Percentiles rank a stretch among this genome's conserved stretches.
Conservation (phyloP, 2,888 invertebrate species). For the Halictus ligatus region DNA sequence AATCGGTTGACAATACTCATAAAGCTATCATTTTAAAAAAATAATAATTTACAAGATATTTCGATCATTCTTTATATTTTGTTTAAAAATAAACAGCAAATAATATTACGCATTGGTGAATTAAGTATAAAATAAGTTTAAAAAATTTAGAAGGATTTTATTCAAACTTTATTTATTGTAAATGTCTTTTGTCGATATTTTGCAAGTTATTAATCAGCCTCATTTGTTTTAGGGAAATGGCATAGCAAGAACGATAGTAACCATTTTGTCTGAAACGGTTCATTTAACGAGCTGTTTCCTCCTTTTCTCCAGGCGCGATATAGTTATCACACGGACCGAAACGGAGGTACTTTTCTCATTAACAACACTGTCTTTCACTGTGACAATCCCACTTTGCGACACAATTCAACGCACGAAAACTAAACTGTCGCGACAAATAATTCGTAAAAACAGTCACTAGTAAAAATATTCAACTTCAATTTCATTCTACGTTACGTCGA, state of each 20-base stretch:
- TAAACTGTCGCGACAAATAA: neutral
- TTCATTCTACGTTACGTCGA: neutral
- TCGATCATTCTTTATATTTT: too few relatives aligned
- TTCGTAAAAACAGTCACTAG: neutral
- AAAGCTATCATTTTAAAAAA: too few relatives aligned
- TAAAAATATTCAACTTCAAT: neutral
- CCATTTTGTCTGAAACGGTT: neutral
- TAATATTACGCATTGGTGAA: too few relatives aligned
- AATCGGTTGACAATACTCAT: too few relatives aligned
- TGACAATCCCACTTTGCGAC: conserved; percentile 12
- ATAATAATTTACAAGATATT: too few relatives aligned
- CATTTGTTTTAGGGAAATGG: neutral
- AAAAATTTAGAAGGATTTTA: too few relatives aligned
- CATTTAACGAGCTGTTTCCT: conserved; percentile 43
- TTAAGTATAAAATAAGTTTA: too few relatives aligned
- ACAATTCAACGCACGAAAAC: neutral
- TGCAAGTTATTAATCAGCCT: neutral
- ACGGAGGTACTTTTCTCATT: conserved; percentile 31
- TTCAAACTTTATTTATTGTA: neutral
- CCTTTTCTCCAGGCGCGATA: conserved; percentile 29
- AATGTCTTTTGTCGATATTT: neutral
- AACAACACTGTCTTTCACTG: conserved; percentile 10
- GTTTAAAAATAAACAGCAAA: too few relatives aligned
- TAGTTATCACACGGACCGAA: conserved; percentile 19
- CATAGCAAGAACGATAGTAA: neutral